Evolutionary conservation across 1,140 invertebrate genomes (phyloP).

Genomic region (Cryptotermes secundus): DNA sequence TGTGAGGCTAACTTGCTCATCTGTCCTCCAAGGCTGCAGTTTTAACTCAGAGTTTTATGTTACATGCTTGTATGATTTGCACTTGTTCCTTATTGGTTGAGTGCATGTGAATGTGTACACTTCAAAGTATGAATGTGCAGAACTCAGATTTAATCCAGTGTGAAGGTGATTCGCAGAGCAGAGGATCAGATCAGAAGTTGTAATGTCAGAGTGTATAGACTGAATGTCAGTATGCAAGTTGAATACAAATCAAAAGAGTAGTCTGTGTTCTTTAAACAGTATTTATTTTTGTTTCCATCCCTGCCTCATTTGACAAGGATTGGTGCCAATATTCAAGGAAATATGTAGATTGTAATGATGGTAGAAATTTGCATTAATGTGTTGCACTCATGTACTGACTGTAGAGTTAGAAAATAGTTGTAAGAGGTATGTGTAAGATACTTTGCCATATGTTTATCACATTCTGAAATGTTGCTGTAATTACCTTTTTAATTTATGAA

Average conservation of each 20-base stretch:
- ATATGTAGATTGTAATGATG: conserved; percentile 29
- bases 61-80: conserved; percentile 29
- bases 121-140: not conserved
- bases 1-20: conserved; percentile 27
- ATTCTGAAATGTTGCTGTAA: conserved; percentile 32
- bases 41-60: conserved; percentile 25
- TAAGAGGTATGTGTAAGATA: conserved; percentile 28
- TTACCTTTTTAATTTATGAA: conserved; percentile 34
- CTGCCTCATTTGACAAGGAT: conserved; percentile 30
- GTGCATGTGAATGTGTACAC: not conserved
- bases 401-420: conserved; percentile 34
- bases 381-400: conserved; percentile 31
- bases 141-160: not conserved
- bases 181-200: not conserved
- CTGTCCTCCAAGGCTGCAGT: conserved; percentile 29
- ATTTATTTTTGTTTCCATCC: conserved; percentile 28
- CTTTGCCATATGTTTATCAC: conserved; percentile 31
- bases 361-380: conserved; percentile 31
- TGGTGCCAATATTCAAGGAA: conserved; percentile 33
- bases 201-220: conserved; percentile 16
- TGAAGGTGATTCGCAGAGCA: conserved; percentile 10
- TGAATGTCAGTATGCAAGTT: conserved; percentile 26
- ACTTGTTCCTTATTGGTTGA: conserved; percentile 28
- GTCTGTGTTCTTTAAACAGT: conserved; percentile 24
- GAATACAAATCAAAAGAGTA: conserved; percentile 26